These are phyloP conservation scores for Anoplius nigerrimus DNA, from an alignment of 2,888 invertebrate species.

Conservation along the genomic window DNA sequence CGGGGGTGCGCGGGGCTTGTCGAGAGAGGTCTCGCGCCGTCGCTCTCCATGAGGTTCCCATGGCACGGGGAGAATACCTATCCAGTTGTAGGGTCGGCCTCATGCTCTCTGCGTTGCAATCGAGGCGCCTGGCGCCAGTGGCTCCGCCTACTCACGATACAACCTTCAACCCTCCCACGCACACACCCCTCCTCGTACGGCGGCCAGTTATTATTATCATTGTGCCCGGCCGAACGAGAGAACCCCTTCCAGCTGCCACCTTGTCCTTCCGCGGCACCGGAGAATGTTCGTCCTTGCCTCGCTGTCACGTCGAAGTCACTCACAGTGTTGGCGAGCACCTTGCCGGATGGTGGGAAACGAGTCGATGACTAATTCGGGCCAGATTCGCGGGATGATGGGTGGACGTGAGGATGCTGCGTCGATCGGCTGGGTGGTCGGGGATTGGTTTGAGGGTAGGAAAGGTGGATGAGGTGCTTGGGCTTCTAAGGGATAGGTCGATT, in stretches of 20 bases:
- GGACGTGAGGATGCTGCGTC: too few relatives aligned
- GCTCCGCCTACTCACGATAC: conserved; percentile 68
- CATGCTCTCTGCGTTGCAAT: conserved; percentile 59
- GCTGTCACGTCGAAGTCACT: conserved; percentile 37
- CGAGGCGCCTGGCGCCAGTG: conserved; percentile 58
- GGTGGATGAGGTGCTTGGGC: too few relatives aligned
- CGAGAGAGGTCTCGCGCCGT: conserved; percentile 59
- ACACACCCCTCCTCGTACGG: conserved; percentile 19
- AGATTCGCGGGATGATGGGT: too few relatives aligned
- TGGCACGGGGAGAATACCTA: conserved; percentile 60
- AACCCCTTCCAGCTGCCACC: conserved; percentile 12
- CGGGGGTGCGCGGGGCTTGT: conserved; percentile 42
- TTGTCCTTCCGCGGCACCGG: conserved; percentile 19
- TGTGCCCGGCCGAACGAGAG: conserved; percentile 26
- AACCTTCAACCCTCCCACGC: conserved; percentile 51
- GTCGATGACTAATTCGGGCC: too few relatives aligned
- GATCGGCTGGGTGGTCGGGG: too few relatives aligned
- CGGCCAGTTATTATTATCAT: conserved; percentile 60
- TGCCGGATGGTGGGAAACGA: too few relatives aligned
- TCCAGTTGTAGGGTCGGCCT: conserved; percentile 63
- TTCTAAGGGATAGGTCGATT: too few relatives aligned
- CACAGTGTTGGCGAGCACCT: too few relatives aligned
- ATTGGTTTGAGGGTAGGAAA: too few relatives aligned
- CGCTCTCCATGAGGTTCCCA: conserved; percentile 58
- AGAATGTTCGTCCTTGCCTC: conserved; percentile 22